Base-by-base conservation (phyloP, 2,888 invertebrate genomes). In the Phalangium opilio region DNA sequence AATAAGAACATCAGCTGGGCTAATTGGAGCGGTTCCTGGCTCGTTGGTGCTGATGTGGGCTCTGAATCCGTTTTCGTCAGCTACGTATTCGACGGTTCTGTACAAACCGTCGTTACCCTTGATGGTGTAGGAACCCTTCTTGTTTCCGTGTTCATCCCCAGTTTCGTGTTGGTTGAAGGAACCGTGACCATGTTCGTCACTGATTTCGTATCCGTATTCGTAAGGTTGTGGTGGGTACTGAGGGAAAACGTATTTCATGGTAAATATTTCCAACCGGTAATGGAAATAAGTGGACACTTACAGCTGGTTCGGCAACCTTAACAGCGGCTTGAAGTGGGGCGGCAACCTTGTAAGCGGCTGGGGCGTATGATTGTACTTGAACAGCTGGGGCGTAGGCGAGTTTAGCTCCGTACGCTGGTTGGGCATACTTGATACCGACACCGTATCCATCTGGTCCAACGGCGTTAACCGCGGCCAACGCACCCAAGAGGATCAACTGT, bases 11-110 rank as follows among this genome's bases (percentile, higher is more conserved):
- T 52, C 50, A 45, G 52, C 52, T 18, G 52, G 52, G 50, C 14
- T 50, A 21, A 50, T 49, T 47, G 12, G 45, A 15, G 49, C 52
- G 18, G 52, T 52, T 50, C 50, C 49, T 3, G 52, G 52, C 39
- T 52, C 52, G 43, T 52, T 52, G 45, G 52, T 52, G 41, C 41
- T 50, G 41, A 52, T 47, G n/a, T 47, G 41, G 42, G 52, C 52
- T n/a, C 52, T 38, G 50, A 48, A 52, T 42, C 52, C 52, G n/a
- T 52, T 49, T 2, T 15, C 46, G 20, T 52, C 52, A 38, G 52
- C 52, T 4, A 52, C 50, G 48, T 52, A 52, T 41, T 52, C 50
- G 27, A 52, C 52, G 11, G 45, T 48, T 50, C 52, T 45, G 42
- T 48, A 41, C 48, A 52, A 45, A 36, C 52, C 52, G 18, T 50